Base-by-base conservation (phyloP, 2,797 vertebrate genomes). In the Neosilurus hyrtlii region DNA sequence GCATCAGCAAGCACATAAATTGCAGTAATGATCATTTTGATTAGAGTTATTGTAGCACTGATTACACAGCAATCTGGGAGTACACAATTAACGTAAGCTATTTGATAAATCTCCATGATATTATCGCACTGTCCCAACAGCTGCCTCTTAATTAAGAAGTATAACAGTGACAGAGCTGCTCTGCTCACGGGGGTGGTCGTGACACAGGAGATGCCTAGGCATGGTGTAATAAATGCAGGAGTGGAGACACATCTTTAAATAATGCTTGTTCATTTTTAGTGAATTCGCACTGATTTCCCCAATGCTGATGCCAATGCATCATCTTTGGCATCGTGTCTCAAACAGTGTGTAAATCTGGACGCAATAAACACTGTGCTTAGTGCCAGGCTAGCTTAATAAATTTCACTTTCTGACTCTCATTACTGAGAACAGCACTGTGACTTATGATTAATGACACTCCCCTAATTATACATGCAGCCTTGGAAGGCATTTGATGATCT, bases 391-490 rank as follows among this genome's bases (percentile, higher is more conserved):
- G 66, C 88, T 89, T 91, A 86, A 89, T 90, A 87, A 88, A 91
- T 89, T 88, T 85, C 77, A 88, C 82, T 86, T 89, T 90, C 86
- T 76, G 85, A 86, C 87, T 89, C 84, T 90, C 86, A 87, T 91
- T 93, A 91, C 89, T 89, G 82, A 62, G 80, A 89, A 90, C 88
- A 89, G 86, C 75, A 86, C 59, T 76, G 89, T 79, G 88, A 89
- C 86, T 84, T 87, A 85, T 91, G 91, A 92, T 91, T 90, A 91
- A 93, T 92, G 90, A 86, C 71, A 83, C 67, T 86, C 88, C 84
- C 86, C 86, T 92, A 92, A 94, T 94, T 92, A 91, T 88, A 90
- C 86, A 88, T 89, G 86, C 88, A 74, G 88, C 86, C 86, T 91
- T 90, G 87, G 89, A 91, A 91, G 79, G 84, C 87, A 81, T 90